Percentiles rank a stretch among this genome's conserved stretches.
phyloP scores from a whole-genome alignment of 1,140 invertebrate genomes.

The Drosophila nigromelanica region DNA sequence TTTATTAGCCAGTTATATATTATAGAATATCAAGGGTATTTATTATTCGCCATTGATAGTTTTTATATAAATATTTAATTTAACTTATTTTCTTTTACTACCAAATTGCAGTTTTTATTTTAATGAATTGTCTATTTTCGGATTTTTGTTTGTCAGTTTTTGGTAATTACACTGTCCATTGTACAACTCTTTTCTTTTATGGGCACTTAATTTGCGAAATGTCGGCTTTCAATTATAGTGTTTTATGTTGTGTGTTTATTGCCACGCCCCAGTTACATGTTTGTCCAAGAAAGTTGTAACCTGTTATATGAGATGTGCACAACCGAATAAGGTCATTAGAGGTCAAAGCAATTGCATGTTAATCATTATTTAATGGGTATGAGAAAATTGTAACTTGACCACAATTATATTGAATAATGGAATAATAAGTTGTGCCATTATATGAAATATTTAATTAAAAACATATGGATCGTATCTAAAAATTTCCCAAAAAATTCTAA shows the following conservation, averaged over 20 bases:
- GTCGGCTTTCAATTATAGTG: conserved; percentile 47
- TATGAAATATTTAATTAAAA: too few relatives aligned
- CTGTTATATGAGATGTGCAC: conserved; percentile 16
- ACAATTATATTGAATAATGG: too few relatives aligned
- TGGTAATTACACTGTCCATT: conserved; percentile 44
- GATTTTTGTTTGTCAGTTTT: conserved; percentile 20
- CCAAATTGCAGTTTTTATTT: conserved; percentile 17
- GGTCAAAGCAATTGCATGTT: conserved; percentile 13
- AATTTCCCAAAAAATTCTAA: too few relatives aligned
- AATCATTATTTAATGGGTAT: not conserved
- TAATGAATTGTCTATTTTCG: conserved; percentile 6
- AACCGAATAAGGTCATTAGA: not conserved
- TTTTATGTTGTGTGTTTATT: conserved; percentile 11
- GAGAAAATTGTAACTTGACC: not conserved
- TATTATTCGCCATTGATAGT: not conserved
- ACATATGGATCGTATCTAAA: too few relatives aligned
- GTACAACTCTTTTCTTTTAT: conserved; percentile 40
- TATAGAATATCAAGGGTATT: conserved; percentile 8
- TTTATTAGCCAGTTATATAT: not conserved
- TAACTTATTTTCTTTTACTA: conserved; percentile 14
- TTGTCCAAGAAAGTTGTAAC: conserved; percentile 25
- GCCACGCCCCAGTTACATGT: conserved; percentile 31
- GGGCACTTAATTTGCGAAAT: conserved; percentile 51
- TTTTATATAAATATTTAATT: not conserved
- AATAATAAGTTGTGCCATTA: too few relatives aligned